Evolutionary conservation across 2,113 vertebrate species (phyloP), one percentile per base, ranked within the genome.

Genomic region (Ictidomys tridecemlineatus): DNA sequence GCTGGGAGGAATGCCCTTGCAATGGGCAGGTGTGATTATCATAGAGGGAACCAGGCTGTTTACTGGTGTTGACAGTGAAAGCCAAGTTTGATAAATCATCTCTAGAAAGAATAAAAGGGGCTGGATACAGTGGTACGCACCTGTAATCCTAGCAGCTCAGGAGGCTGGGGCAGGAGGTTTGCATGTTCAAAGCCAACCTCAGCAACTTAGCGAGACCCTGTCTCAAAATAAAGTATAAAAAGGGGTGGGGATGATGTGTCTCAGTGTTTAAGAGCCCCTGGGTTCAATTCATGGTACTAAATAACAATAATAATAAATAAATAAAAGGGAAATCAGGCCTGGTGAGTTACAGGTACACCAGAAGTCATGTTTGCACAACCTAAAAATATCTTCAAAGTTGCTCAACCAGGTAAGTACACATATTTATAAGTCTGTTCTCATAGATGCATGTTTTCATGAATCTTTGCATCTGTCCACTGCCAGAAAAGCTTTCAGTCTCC

Each of bases 401-500:
- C 34, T 67, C 32, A 34, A 11, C 4, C 14, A 26, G 58, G 5
- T 16, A 14, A 91, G 4, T 11, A 32, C 2, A 34, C 5, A 12
- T 0, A 1, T 51, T 30, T 74, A 39, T 12, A 34, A 13, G 20
- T 42, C 30, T 70, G n/a, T 86, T 61, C 61, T 83, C 63, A 39
- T 4, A 86, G 63, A 79, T 13, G 13, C 6, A 3, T 1, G 48
- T 2, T 4, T 58, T 63, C 37, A 18, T 26, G 13, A 86, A 53
- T 3, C 1, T 48, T 1, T 6, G 30, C 5, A 58, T 61, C 56
- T 37, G 4, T 26, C 14, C 10, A n/a, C 34, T 7, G 4, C 22
- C 72, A 26, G 10, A 13, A 48, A 90, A 78, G 32, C 12, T 69
- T 5, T 24, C 45, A 1, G 6, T 76, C 22, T 28, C 20, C 42